Conservation (phyloP, 2,113 vertebrate genomes). For the Nesoenas mayeri region DNA sequence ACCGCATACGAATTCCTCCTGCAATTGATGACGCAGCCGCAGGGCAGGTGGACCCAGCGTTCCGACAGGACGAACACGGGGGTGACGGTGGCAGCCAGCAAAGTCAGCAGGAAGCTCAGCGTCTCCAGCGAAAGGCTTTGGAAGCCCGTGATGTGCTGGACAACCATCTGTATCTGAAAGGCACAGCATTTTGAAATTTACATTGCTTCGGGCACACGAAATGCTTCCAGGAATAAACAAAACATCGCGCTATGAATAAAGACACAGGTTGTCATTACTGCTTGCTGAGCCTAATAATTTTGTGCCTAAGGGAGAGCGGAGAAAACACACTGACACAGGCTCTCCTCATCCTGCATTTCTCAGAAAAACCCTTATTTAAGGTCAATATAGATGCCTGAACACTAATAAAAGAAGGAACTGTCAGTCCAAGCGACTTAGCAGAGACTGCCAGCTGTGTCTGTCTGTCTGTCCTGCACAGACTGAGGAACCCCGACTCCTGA, state of each 20-base stretch:
- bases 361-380: background rate
- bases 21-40: slow-evolving; percentile 96
- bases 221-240: slow-evolving; percentile 2
- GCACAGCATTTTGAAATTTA: slow-evolving; percentile 16
- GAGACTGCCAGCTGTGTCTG: background rate
- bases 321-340: background rate
- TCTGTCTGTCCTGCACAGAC: background rate
- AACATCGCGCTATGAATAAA: background rate
- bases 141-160: slow-evolving; percentile 80
- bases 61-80: slow-evolving; percentile 92
- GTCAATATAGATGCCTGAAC: background rate
- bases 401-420: background rate
- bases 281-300: background rate
- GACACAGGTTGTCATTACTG: background rate
- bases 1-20: slow-evolving; percentile 54
- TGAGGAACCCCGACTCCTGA: background rate
- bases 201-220: background rate
- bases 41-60: slow-evolving; percentile 92
- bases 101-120: slow-evolving; percentile 89
- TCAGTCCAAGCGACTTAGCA: background rate
- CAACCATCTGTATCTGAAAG: slow-evolving; percentile 86
- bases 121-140: slow-evolving; percentile 84
- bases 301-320: background rate
- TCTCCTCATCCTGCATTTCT: background rate
- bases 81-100: slow-evolving; percentile 86